These are phyloP conservation scores for Pristionchus maxplancki DNA, from an alignment of 2,888 invertebrate genomes.

Conservation along the genomic window DNA sequence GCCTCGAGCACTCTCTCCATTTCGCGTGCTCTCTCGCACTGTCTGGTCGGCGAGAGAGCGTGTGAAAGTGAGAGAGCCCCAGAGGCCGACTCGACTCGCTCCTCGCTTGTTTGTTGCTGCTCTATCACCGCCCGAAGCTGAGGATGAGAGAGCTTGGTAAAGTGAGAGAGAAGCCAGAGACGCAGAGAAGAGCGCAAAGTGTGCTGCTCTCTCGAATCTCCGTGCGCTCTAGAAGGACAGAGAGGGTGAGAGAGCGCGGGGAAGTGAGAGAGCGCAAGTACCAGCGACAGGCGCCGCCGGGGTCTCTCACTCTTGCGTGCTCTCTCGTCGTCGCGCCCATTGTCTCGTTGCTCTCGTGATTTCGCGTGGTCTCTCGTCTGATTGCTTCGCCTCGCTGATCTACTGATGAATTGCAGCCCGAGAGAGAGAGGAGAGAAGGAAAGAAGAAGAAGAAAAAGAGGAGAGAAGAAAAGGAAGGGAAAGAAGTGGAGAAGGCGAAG, in stretches of 20 bases:
- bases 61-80: not conserved
- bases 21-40: not conserved
- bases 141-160: not conserved
- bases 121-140: not conserved
- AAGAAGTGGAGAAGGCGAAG: not conserved
- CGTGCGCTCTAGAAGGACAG: not conserved
- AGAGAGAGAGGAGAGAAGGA: not conserved
- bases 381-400: not conserved
- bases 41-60: not conserved
- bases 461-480: not conserved
- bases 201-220: not conserved
- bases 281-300: slow-evolving; percentile 7
- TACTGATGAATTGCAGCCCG: not conserved
- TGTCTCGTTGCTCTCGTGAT: not conserved
- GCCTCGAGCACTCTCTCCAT: not conserved
- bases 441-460: slow-evolving; percentile 14
- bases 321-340: not conserved
- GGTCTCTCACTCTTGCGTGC: not conserved
- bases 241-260: not conserved
- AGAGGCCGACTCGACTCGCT: not conserved
- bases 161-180: not conserved
- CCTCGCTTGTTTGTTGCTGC: slow-evolving; percentile 34
- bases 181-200: no score
- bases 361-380: not conserved
- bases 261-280: not conserved